Conservation (phyloP, 2,113 vertebrate genomes). For the Girardinichthys multiradiatus region DNA sequence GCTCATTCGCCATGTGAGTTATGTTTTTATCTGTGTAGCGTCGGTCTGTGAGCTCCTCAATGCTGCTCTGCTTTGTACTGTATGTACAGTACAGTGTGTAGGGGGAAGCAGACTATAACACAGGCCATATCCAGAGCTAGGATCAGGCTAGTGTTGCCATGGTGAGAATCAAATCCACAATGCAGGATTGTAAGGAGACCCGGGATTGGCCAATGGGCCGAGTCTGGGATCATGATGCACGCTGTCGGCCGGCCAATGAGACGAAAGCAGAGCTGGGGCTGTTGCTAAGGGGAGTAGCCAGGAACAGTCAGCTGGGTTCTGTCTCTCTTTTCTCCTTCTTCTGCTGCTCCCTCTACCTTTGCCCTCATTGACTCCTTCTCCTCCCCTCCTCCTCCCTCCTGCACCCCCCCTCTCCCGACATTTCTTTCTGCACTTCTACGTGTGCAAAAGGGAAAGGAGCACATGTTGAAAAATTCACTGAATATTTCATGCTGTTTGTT, state of each 20-base stretch:
- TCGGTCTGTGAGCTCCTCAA: background rate
- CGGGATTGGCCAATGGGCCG: constrained; percentile 74
- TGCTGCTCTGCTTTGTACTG: constrained; percentile 25
- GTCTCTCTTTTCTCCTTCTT: constrained; percentile 58
- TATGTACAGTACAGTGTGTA: constrained; percentile 25
- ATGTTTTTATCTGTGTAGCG: constrained; percentile 18
- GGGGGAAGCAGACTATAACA: constrained; percentile 15
- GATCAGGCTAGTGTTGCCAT: constrained; percentile 82
- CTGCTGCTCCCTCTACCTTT: constrained; percentile 68
- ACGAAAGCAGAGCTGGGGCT: constrained; percentile 67
- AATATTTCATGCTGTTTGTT: constrained; percentile 81
- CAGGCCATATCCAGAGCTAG: constrained; percentile 61
- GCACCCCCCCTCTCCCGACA: constrained; percentile 39
- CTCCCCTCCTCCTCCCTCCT: constrained; percentile 33
- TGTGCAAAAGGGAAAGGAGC: constrained; percentile 74
- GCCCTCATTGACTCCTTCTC: constrained; percentile 79
- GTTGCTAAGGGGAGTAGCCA: constrained; percentile 86
- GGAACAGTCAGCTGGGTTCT: constrained; percentile 79
- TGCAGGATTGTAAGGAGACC: constrained; percentile 67
- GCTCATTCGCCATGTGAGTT: constrained; percentile 14
- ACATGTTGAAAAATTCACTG: constrained; percentile 80
- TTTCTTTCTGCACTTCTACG: constrained; percentile 65
- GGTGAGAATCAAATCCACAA: constrained; percentile 81
- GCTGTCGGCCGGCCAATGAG: constrained; percentile 79
- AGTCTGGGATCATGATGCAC: constrained; percentile 79